Conservation (phyloP, 2,888 invertebrate genomes). For the Eurois occulta region DNA sequence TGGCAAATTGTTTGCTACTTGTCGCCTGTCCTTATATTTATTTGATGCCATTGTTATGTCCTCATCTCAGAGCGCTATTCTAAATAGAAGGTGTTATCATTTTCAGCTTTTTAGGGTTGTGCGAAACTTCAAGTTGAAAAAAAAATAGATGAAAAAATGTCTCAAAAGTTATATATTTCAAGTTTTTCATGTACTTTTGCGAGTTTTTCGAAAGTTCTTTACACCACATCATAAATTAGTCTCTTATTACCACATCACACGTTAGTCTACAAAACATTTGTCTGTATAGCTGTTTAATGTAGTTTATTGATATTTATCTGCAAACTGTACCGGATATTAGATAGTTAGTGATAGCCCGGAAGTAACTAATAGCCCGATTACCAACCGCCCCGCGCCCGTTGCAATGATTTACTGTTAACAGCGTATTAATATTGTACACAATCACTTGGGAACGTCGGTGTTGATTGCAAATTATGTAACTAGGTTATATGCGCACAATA, state of each 20-base stretch:
- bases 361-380: constrained; percentile 54
- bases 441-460: constrained; percentile 44
- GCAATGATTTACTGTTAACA: constrained; percentile 62
- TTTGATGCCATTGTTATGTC: constrained; percentile 56
- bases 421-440: constrained; percentile 53
- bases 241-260: too few relatives aligned
- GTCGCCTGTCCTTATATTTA: constrained; percentile 53
- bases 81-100: constrained; percentile 49
- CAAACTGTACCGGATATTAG: constrained; percentile 7
- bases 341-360: constrained; percentile 26
- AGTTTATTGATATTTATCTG: constrained; percentile 16
- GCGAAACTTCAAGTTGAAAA: background rate
- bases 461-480: constrained; percentile 32
- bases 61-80: constrained; percentile 40
- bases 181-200: background rate
- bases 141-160: background rate
- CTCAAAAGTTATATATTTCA: background rate
- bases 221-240: too few relatives aligned
- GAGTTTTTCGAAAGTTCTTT: background rate
- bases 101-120: constrained; percentile 47
- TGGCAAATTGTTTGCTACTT: constrained; percentile 57
- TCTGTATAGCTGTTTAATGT: too few relatives aligned
- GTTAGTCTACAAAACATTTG: too few relatives aligned
- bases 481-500: background rate
- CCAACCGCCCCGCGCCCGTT: constrained; percentile 49